phyloP scores from a whole-genome alignment of 1,140 invertebrate species.

The Caenorhabditis elegans region DNA sequence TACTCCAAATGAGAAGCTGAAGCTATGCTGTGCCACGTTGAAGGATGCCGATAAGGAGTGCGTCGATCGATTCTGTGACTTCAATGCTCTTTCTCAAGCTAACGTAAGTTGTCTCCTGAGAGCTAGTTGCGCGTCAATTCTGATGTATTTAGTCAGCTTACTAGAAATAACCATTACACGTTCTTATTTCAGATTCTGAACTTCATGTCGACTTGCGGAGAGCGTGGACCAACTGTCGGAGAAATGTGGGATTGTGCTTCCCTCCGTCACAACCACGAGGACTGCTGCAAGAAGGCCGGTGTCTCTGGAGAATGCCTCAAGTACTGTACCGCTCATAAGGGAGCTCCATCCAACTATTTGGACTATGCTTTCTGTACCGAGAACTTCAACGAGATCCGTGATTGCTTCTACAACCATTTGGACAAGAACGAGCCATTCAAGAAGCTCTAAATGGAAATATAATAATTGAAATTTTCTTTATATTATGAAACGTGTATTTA shows the following conservation, averaged over 20 bases:
- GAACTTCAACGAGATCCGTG: constrained; percentile 63
- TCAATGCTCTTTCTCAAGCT: constrained; percentile 65
- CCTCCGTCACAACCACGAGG: constrained; percentile 60
- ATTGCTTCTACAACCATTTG: constrained; percentile 60
- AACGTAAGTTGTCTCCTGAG: constrained; percentile 59
- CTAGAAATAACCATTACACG: too few relatives aligned
- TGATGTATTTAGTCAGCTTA: too few relatives aligned
- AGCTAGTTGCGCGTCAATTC: too few relatives aligned
- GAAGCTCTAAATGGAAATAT: constrained; percentile 20
- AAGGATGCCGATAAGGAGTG: constrained; percentile 63
- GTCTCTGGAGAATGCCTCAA: constrained; percentile 63
- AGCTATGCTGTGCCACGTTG: constrained; percentile 59
- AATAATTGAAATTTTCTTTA: not conserved
- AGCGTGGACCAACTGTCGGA: constrained; percentile 61
- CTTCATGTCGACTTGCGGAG: constrained; percentile 62
- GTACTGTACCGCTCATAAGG: constrained; percentile 65
- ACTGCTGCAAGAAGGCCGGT: constrained; percentile 61
- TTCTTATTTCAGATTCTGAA: constrained; percentile 57
- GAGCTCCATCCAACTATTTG: constrained; percentile 64
- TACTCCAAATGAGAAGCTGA: constrained; percentile 63
- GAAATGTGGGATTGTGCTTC: constrained; percentile 66
- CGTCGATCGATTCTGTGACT: constrained; percentile 63
- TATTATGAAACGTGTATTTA: not conserved
- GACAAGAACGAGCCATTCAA: constrained; percentile 48
- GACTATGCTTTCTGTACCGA: constrained; percentile 64